Base-by-base conservation (phyloP, 2,113 vertebrate species). In the Panthera uncia region DNA sequence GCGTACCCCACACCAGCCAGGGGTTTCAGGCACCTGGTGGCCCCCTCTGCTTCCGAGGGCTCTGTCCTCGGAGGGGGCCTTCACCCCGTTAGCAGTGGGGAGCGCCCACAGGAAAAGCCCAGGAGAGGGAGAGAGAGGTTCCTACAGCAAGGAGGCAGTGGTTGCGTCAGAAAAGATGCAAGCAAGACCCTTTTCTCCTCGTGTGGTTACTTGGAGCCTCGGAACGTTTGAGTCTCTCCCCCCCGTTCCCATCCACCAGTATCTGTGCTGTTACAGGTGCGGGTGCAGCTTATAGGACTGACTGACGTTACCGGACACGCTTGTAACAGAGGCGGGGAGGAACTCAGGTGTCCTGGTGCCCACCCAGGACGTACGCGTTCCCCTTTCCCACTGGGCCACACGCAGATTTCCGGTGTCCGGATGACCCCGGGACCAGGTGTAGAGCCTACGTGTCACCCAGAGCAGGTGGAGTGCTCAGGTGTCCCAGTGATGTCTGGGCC, bases 1-100 rank as follows among this genome's bases (percentile, higher is more conserved):
- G 19, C 21, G 13, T 1, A 21, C 7, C 55, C 61, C 38, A 31
- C 50, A 4, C 48, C 4, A 0, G 7, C 33, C 6, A 4, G 9
- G 45, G 66, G 36, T 73, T 55, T 0, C 14, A 63, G 73, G 50
- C 16, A 33, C 38, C 19, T 18, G 76, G 25, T 1, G 38, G 25
- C 38, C 38, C 61, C 5, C 27, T 57, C 71, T 1, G n/a, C 27
- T 80, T 27, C n/a, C 0, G 0, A 87, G 74, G 52, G 19, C 82
- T 41, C 41, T 1, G 0, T 21, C 78, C 57, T 48, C 27, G 8
- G 36, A 66, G 48, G 31, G 36, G 63, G 27, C 55, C 52, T 33
- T 33, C 10, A 61, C 50, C 38, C 16, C 31, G 14, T 79, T 68
- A n/a, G 50, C 36, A 69, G 31, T 18, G 50, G 69, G 87, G 29